Percentiles rank a stretch among this genome's conserved stretches.
Evolutionary conservation across 2,113 vertebrate genomes (phyloP).

Genomic region (Apaloderma vittatum): DNA sequence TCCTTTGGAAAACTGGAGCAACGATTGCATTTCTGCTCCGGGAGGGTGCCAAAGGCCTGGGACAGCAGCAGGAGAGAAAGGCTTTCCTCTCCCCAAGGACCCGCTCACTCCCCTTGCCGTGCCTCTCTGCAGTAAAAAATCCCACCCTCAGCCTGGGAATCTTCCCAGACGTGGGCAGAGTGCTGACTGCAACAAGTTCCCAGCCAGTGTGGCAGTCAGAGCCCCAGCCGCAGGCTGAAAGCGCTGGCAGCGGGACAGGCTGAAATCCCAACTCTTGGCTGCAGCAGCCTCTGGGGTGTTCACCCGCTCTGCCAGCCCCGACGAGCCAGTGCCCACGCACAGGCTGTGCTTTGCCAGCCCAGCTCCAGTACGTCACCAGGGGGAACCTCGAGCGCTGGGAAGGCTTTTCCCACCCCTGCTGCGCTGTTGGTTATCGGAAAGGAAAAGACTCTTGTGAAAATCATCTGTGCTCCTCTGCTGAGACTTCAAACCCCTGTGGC

Average conservation of each 20-base stretch:
- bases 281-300: neutral
- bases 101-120: neutral
- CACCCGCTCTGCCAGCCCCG: neutral
- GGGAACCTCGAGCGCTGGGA: rapidly evolving
- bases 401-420: neutral
- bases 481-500: rapidly evolving
- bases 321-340: neutral
- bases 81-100: neutral
- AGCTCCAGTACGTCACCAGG: neutral
- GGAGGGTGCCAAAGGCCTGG: neutral
- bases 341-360: neutral
- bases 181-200: neutral
- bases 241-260: rapidly evolving
- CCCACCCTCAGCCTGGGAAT: neutral
- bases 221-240: neutral
- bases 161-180: neutral
- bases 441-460: rapidly evolving
- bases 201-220: neutral
- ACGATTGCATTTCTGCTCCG: rapidly evolving
- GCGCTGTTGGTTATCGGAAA: rapidly evolving
- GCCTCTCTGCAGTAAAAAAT: too few species aligned
- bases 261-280: neutral
- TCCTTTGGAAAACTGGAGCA: neutral
- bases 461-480: rapidly evolving
- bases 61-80: neutral